Percentiles rank a stretch among this genome's conserved stretches.
phyloP scores from a whole-genome alignment of 2,113 vertebrate genomes.

The Pandion haliaetus region DNA sequence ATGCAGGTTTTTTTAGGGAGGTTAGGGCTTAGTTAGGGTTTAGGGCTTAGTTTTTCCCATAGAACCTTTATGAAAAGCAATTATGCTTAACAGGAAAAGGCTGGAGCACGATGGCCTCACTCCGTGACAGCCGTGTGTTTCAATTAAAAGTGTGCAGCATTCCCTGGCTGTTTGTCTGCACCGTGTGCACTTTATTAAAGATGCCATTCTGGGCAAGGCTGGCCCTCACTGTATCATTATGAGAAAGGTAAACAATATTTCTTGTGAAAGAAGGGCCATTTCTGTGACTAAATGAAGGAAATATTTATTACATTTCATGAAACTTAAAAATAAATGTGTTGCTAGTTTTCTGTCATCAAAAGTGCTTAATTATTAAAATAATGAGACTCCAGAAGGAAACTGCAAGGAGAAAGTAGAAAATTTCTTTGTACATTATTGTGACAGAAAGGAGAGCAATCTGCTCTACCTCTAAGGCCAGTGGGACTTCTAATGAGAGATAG shows the following conservation, averaged over 20 bases:
- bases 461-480: neutral
- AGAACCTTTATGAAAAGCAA: constrained; percentile 56
- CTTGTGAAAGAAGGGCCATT: constrained; percentile 49
- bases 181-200: constrained; percentile 46
- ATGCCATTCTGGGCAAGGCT: constrained; percentile 49
- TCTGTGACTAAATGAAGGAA: constrained; percentile 42
- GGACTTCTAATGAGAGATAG: neutral
- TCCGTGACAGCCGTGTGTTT: constrained; percentile 43
- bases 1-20: neutral
- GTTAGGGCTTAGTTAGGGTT: no score
- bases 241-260: constrained; percentile 67
- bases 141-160: constrained; percentile 42
- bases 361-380: constrained; percentile 27
- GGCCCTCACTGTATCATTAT: constrained; percentile 39
- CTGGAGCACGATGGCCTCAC: constrained; percentile 24
- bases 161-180: constrained; percentile 57
- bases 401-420: neutral
- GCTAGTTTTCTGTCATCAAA: constrained; percentile 11
- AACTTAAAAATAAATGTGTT: constrained; percentile 23
- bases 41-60: constrained; percentile 29
- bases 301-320: constrained; percentile 43
- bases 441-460: neutral
- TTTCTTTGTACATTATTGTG: neutral
- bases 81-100: constrained; percentile 65
- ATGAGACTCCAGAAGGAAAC: neutral